Evolutionary conservation across 2,888 invertebrate species (phyloP), one percentile per base, ranked within the genome.

Genomic region (Drosophila paranaensis): DNA sequence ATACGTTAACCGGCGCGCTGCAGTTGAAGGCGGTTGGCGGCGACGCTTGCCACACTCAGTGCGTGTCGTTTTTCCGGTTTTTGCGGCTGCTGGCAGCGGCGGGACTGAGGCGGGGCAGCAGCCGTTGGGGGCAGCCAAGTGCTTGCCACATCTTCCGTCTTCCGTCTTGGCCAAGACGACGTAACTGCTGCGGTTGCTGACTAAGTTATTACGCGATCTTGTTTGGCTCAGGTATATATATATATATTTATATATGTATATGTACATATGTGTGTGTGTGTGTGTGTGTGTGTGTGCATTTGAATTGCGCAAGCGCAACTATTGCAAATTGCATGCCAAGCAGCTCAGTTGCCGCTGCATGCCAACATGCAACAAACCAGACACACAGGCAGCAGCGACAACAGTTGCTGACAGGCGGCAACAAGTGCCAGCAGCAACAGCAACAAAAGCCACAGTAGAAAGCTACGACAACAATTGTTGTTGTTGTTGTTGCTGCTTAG

Each of bases 291-390:
- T 73, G 61, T 79, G 74, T 74, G 82, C 82, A 88, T 84, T 84
- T 84, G 84, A 84, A 88, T 85, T 85, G 84, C 84, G 88, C 84
- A 84, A 84, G 88, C 86, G 81, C 88, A 85, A 83, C 88, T 85
- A 88, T 85, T 85, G 84, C 84, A 85, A 85, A 85, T 85, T 85
- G 88, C 86, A 85, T 86, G 78, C 86, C 84, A 79, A 82, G 74
- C 74, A 74, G 82, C 83, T 71, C 65, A 68, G 74, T 46, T 77
- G 48, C 46, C 73, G 82, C 46, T 75, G 82, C 83, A 88, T 85
- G 87, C 88, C 84, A 86, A 85, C 84, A 85, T 85, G 84, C 84
- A 85, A 85, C 84, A 85, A 84, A 84, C 86, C 88, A 85, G 84
- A 85, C 84, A 85, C 88, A 86, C 83, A 76, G 84, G 88, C 84